Base-by-base conservation (phyloP, 2,888 invertebrate species). In the Ornithoptera priamus region DNA sequence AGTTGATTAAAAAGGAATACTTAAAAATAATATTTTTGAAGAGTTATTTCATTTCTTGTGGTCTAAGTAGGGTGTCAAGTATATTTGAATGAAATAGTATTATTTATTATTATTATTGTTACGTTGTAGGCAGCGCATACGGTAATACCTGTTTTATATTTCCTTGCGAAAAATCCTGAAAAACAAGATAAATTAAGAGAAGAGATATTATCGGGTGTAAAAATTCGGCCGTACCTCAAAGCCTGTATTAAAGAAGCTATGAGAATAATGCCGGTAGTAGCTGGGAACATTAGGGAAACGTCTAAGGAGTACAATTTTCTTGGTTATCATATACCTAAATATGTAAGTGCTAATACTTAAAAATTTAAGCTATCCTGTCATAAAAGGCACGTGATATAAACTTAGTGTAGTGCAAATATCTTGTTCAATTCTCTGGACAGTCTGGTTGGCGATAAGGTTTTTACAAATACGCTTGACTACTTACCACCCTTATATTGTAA, bases 161-260 rank as follows among this genome's bases (percentile, higher is more conserved):
- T 94, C 50, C 81, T 97, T 42, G 94, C 96, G 0, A 90, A 85
- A 62, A 93, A 96, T 84, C 93, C 87, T 17, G 93, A 94, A 0
- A 94, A 94, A 66, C 97, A 97, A 82, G 85, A 93, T 10, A 93
- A 92, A 75, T 85, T 96, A 4, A 89, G 94, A 30, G 82, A 93
- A 62, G 95, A 96, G 80, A 77, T 95, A 12, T 71, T 85, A 0
- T 83, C 81, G 1, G 81, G 76, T 8, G 53, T 76, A 0, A 81
- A 79, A 1, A 87, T 69, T 81, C 86, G 94, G 73, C 91, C 93
- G 0, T 96, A 95, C 77, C 80, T 96, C 22, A 94, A 93, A 72
- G 96, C 96, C 0, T 95, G 95, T 75, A 92, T 96, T 61, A 96
- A 96, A 79, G 96, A 97, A 84, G 91, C 94, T 0, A 81, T 95